Evolutionary conservation across 1,140 invertebrate species (phyloP).

Genomic region (Calosoma granatense): DNA sequence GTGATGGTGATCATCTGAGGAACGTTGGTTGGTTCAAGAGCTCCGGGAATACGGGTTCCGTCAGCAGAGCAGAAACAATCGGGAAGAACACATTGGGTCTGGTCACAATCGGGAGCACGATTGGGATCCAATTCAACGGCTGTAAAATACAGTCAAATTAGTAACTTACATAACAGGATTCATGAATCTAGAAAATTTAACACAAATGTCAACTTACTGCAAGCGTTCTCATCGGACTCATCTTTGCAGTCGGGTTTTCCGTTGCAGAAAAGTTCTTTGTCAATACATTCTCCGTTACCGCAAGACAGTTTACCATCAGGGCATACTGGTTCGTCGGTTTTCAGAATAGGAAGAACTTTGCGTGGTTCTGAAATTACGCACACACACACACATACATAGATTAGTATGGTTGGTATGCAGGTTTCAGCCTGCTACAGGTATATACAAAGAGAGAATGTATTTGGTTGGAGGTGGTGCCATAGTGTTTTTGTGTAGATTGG

Average conservation of each 20-base stretch:
- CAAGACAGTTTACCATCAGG: conserved; percentile 79
- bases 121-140: conserved; percentile 83
- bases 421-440: no score
- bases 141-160: conserved; percentile 34
- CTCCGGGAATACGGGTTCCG: conserved; percentile 78
- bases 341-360: conserved; percentile 76
- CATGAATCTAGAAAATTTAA: not conserved
- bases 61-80: conserved; percentile 92
- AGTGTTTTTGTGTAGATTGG: not conserved
- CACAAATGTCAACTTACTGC: conserved; percentile 61
- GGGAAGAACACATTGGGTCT: conserved; percentile 75
- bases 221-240: conserved; percentile 90
- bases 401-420: not conserved
- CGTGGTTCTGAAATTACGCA: conserved; percentile 61
- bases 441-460: no score
- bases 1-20: conserved; percentile 93
- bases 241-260: conserved; percentile 86
- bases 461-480: not conserved
- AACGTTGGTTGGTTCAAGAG: conserved; percentile 69
- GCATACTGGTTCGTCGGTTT: conserved; percentile 85
- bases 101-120: conserved; percentile 80
- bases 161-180: no score
- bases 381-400: conserved; percentile 18
- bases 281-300: conserved; percentile 81
- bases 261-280: conserved; percentile 87